Percentiles rank a stretch among this genome's conserved stretches.
Conservation (phyloP, 2,797 vertebrate species). For the Thamnophis elegans region DNA sequence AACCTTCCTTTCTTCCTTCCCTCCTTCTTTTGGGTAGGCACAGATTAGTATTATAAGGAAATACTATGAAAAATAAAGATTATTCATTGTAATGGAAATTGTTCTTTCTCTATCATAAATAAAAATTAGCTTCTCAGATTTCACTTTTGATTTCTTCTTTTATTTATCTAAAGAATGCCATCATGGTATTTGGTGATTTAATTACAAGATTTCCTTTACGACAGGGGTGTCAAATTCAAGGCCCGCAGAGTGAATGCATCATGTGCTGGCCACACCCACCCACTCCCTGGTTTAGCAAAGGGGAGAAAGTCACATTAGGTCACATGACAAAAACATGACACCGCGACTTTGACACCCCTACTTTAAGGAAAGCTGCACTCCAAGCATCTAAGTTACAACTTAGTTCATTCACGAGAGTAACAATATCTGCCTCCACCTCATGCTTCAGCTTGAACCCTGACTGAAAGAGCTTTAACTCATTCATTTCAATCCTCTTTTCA, state of each 20-base stretch:
- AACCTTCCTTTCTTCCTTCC: too few species aligned
- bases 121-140: not conserved
- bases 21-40: not conserved
- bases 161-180: not conserved
- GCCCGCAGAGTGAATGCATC: too few species aligned
- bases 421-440: not conserved
- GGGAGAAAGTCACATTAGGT: fast-evolving
- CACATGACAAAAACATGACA: too few species aligned
- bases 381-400: not conserved
- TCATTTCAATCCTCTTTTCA: not conserved
- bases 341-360: too few species aligned
- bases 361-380: not conserved
- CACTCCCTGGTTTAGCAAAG: too few species aligned
- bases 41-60: not conserved
- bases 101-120: not conserved
- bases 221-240: too few species aligned
- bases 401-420: not conserved
- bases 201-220: too few species aligned
- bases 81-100: not conserved
- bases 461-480: not conserved
- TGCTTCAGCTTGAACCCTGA: not conserved
- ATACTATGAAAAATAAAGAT: not conserved
- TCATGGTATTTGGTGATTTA: too few species aligned
- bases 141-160: not conserved
- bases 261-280: too few species aligned